Evolutionary conservation across 2,113 vertebrate species (phyloP).

Genomic region (Nesogale talazaci): DNA sequence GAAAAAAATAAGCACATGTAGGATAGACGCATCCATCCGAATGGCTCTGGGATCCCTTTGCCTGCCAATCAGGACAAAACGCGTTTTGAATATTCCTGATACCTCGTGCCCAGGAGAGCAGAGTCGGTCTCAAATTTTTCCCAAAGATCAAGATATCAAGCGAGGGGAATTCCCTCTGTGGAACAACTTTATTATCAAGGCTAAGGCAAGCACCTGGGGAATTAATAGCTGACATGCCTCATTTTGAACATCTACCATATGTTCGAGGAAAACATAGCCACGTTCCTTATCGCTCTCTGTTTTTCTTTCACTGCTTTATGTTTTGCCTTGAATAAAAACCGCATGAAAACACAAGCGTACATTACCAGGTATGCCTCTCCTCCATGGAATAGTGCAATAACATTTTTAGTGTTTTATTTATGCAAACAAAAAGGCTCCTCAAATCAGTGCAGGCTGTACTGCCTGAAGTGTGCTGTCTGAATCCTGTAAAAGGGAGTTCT

Average conservation of each 20-base stretch:
- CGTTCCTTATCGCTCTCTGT: constrained; percentile 72
- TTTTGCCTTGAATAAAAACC: constrained; percentile 77
- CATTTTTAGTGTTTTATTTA: constrained; percentile 75
- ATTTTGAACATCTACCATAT: constrained; percentile 76
- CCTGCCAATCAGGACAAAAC: constrained; percentile 34
- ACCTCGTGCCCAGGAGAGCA: background rate
- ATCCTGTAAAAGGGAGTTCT: constrained; percentile 26
- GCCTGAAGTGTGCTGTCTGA: constrained; percentile 14
- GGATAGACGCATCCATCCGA: background rate
- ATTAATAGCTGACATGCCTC: constrained; percentile 77
- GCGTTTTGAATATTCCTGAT: constrained; percentile 16
- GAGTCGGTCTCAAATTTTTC: constrained; percentile 44
- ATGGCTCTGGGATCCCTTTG: background rate
- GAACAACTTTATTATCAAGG: constrained; percentile 64
- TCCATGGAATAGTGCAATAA: constrained; percentile 60
- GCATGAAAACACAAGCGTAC: constrained; percentile 63
- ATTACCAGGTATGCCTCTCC: constrained; percentile 55
- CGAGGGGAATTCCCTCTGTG: constrained; percentile 46
- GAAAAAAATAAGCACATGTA: background rate
- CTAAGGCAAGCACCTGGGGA: constrained; percentile 74
- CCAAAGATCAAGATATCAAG: constrained; percentile 66
- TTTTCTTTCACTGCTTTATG: constrained; percentile 75
- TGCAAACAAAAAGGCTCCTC: constrained; percentile 68
- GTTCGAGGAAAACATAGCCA: constrained; percentile 61
- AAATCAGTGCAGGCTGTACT: constrained; percentile 27